These are phyloP conservation scores for Tenualosa ilisha DNA, from an alignment of 2,797 vertebrate species.

Conservation along the genomic window DNA sequence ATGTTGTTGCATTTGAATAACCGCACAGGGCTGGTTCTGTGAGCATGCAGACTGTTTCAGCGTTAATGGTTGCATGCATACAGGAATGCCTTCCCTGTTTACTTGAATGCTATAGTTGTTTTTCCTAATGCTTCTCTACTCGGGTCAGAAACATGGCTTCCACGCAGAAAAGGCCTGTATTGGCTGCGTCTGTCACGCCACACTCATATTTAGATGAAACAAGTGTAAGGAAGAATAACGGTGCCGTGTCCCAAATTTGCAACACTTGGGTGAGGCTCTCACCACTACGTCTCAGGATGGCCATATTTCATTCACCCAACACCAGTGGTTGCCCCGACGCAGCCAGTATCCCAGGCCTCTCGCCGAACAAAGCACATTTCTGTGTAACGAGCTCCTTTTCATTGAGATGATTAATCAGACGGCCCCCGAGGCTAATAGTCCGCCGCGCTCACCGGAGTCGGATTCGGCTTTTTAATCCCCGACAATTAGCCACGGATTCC, in stretches of 20 bases:
- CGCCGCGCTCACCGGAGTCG: conserved; percentile 64
- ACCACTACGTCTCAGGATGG: conserved; percentile 46
- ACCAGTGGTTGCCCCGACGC: conserved; percentile 39
- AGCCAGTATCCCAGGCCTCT: conserved; percentile 40
- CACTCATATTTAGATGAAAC: background rate
- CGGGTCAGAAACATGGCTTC: background rate
- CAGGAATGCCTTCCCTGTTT: background rate
- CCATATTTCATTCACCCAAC: conserved; percentile 54
- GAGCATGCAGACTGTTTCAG: background rate
- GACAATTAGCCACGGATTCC: conserved; percentile 62
- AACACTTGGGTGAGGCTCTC: conserved; percentile 23
- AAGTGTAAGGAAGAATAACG: background rate
- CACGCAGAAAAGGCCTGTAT: background rate
- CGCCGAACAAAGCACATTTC: conserved; percentile 39
- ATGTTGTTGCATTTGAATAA: conserved; percentile 9
- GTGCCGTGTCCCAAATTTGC: background rate
- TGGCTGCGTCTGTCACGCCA: background rate
- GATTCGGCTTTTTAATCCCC: conserved; percentile 65
- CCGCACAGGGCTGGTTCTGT: conserved; percentile 8
- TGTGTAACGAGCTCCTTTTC: conserved; percentile 69
- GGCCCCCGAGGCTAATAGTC: conserved; percentile 52
- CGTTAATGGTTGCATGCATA: background rate
- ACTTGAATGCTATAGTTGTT: background rate
- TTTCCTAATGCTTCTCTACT: background rate
- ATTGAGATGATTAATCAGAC: conserved; percentile 73